Evolutionary conservation across 1,140 invertebrate genomes (phyloP).

Genomic region (Bombus difficillimus): DNA sequence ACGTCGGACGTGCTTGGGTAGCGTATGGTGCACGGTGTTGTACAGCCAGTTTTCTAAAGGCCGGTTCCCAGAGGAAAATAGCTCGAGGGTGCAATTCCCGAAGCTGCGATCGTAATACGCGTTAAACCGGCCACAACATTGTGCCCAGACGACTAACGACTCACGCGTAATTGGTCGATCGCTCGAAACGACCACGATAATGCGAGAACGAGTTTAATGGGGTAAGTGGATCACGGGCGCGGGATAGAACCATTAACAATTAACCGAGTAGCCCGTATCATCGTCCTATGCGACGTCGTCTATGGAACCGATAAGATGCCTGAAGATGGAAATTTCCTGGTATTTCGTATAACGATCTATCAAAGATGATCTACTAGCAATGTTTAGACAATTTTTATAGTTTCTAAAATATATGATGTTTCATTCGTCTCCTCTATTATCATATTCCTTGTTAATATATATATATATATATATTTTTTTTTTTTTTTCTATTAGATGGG

Average conservation of each 20-base stretch:
- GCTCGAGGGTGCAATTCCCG: slow-evolving; percentile 51
- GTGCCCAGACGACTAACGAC: slow-evolving; percentile 53
- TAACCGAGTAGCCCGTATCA: slow-evolving; percentile 53
- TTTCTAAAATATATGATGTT: no score
- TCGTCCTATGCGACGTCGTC: background rate
- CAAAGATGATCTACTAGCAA: no score
- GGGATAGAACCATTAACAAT: slow-evolving; percentile 64
- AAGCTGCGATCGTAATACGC: slow-evolving; percentile 19
- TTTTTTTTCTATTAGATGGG: no score
- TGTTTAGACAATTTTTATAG: no score
- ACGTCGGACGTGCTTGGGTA: background rate
- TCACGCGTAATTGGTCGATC: slow-evolving; percentile 53
- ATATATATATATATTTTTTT: background rate
- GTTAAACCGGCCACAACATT: slow-evolving; percentile 26
- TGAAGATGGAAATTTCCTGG: background rate
- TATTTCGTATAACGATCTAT: background rate
- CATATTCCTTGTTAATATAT: no score
- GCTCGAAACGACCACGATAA: slow-evolving; percentile 53
- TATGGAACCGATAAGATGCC: background rate
- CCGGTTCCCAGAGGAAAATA: slow-evolving; percentile 22
- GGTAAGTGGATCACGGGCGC: slow-evolving; percentile 70
- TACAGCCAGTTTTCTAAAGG: background rate
- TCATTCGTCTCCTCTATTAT: no score
- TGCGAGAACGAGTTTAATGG: slow-evolving; percentile 65
- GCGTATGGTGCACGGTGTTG: background rate